These are phyloP conservation scores for Papilio machaon DNA, from an alignment of 1,140 invertebrate genomes.

Conservation along the genomic window DNA sequence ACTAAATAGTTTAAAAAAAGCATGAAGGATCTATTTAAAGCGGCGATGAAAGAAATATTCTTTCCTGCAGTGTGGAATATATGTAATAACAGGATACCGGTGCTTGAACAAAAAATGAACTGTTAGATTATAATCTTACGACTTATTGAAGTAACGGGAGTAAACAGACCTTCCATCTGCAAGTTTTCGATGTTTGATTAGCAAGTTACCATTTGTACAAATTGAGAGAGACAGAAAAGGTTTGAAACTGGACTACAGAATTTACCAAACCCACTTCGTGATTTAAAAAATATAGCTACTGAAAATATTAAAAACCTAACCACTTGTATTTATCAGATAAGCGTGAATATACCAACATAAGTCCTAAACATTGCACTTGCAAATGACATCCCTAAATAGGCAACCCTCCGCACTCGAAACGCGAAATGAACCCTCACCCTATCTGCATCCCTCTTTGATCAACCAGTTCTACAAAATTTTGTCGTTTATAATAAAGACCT, in stretches of 20 bases:
- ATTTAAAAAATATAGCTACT: neutral
- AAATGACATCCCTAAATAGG: conserved; percentile 15
- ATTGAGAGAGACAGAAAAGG: neutral
- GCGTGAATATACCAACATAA: neutral
- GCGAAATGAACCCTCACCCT: conserved; percentile 31
- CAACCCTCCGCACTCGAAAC: conserved; percentile 23
- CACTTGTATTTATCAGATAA: conserved; percentile 9
- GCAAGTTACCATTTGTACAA: neutral
- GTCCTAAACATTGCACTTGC: conserved; percentile 60
- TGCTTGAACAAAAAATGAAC: neutral
- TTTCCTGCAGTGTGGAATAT: conserved; percentile 7
- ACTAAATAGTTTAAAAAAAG: neutral
- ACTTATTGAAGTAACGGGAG: neutral
- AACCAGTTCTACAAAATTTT: conserved; percentile 13
- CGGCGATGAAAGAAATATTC: conserved; percentile 10
- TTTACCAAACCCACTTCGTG: neutral
- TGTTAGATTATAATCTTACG: neutral
- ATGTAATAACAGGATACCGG: conserved; percentile 14
- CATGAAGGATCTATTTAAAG: neutral
- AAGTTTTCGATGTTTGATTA: neutral
- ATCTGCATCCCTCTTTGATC: conserved; percentile 27
- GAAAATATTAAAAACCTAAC: neutral
- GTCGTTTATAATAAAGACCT: conserved; percentile 25
- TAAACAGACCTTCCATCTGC: neutral
- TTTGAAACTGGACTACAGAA: neutral